Evolutionary conservation across 2,113 vertebrate genomes (phyloP).

Genomic region (Pelobates fuscus): DNA sequence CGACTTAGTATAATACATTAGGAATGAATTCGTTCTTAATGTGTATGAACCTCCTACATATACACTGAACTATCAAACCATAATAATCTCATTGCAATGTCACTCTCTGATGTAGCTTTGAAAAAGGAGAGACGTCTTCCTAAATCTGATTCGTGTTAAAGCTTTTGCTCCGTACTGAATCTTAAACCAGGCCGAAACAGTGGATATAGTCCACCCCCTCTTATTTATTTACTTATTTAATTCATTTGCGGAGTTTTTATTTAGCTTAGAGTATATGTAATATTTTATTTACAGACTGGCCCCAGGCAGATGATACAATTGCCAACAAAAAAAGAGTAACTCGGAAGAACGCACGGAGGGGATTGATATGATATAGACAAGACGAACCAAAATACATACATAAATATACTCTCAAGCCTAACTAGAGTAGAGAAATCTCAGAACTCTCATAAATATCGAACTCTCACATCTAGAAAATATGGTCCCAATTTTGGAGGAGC

Average conservation of each 20-base stretch:
- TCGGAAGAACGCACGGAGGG: conserved; percentile 53
- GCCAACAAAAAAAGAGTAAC: conserved; percentile 62
- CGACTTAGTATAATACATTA: conserved; percentile 40
- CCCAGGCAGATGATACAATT: conserved; percentile 70
- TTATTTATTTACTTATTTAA: conserved; percentile 73
- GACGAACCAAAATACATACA: conserved; percentile 39
- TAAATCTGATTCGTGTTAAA: conserved; percentile 15
- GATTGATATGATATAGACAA: conserved; percentile 37
- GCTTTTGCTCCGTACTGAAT: background rate
- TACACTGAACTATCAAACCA: conserved; percentile 32
- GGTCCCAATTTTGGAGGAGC: conserved; percentile 39
- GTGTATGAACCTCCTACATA: conserved; percentile 27
- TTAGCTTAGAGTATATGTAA: conserved; percentile 75
- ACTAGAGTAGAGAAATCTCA: conserved; percentile 33
- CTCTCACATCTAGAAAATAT: conserved; percentile 34
- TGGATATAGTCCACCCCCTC: conserved; percentile 6
- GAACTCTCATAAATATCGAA: conserved; percentile 48
- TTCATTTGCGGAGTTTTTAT: conserved; percentile 77
- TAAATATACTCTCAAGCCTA: conserved; percentile 41
- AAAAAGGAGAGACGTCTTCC: conserved; percentile 2
- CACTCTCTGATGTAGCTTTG: background rate
- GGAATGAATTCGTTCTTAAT: conserved; percentile 47
- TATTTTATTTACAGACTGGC: conserved; percentile 78
- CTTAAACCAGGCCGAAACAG: background rate
- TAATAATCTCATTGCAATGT: conserved; percentile 38